These are phyloP conservation scores for Drosophila rellima DNA, from an alignment of 2,888 invertebrate species.

Conservation along the genomic window DNA sequence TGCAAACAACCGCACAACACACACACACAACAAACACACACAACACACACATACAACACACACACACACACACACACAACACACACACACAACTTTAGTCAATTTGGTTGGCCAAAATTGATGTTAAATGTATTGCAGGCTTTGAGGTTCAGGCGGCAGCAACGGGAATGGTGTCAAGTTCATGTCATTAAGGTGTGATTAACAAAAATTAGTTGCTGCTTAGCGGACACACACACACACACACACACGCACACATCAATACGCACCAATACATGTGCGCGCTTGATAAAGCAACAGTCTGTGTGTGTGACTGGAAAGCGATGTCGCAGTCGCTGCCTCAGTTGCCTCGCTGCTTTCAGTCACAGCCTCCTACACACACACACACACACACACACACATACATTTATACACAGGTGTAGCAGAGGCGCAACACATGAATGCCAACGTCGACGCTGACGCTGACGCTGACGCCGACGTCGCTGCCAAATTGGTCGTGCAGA, in stretches of 20 bases:
- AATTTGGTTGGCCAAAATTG: slow-evolving; percentile 59
- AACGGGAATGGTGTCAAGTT: slow-evolving; percentile 72
- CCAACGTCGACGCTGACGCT: slow-evolving; percentile 29
- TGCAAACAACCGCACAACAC: slow-evolving; percentile 25
- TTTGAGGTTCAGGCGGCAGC: slow-evolving; percentile 13
- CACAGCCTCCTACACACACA: slow-evolving; percentile 21
- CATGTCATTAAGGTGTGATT: slow-evolving; percentile 79
- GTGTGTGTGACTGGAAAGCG: slow-evolving; percentile 55
- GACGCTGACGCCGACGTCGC: slow-evolving; percentile 28
- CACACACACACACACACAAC: too few species aligned
- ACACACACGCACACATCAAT: slow-evolving; percentile 5
- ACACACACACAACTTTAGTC: slow-evolving; percentile 26
- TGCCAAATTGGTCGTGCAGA: slow-evolving; percentile 31
- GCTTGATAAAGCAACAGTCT: slow-evolving; percentile 57
- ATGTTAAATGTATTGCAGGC: slow-evolving; percentile 50
- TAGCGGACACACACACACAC: slow-evolving; percentile 47
- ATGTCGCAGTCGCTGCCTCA: neutral
- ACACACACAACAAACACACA: slow-evolving; percentile 14
- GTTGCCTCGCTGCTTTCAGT: slow-evolving; percentile 11
- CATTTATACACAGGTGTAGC: slow-evolving; percentile 52
- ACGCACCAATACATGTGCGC: slow-evolving; percentile 7
- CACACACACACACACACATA: slow-evolving; percentile 3
- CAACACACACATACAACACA: slow-evolving; percentile 6
- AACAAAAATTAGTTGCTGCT: slow-evolving; percentile 80
- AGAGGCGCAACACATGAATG: slow-evolving; percentile 73